phyloP scores from a whole-genome alignment of 2,113 vertebrate genomes.

The Gorsachius goisagi region DNA sequence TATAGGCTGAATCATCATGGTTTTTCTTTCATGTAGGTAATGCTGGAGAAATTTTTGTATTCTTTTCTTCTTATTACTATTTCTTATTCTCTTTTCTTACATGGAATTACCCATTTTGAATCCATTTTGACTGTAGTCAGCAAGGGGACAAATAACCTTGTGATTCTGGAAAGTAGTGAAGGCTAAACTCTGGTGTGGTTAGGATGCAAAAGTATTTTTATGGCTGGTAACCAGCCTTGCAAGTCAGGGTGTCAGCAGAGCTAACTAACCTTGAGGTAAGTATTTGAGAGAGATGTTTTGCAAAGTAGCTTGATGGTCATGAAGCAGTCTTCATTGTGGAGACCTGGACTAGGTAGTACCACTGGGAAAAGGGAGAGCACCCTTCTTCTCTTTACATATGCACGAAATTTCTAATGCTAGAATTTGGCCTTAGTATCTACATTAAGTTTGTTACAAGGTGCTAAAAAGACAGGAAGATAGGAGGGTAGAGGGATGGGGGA shows the following conservation, averaged over 20 bases:
- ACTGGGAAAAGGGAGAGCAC: not conserved
- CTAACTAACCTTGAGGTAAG: not conserved
- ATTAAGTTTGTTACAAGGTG: not conserved
- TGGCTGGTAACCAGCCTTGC: not conserved
- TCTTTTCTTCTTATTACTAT: not conserved
- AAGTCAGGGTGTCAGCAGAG: not conserved
- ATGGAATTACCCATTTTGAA: not conserved
- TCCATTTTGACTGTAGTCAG: not conserved
- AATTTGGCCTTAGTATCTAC: not conserved
- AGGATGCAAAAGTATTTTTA: not conserved
- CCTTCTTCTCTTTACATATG: not conserved
- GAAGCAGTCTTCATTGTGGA: not conserved
- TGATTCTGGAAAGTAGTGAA: not conserved
- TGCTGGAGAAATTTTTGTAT: not conserved
- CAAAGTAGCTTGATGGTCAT: not conserved
- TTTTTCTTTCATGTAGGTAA: not conserved
- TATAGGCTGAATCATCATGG: not conserved
- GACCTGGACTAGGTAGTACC: not conserved
- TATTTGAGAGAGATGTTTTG: not conserved
- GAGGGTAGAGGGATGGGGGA: accelerated
- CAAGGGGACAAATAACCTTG: not conserved
- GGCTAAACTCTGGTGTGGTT: not conserved
- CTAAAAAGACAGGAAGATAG: not conserved
- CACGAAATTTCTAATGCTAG: not conserved
- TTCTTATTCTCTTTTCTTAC: not conserved